Conservation (phyloP, 2,888 invertebrate genomes). For the Drosophila colorata region DNA sequence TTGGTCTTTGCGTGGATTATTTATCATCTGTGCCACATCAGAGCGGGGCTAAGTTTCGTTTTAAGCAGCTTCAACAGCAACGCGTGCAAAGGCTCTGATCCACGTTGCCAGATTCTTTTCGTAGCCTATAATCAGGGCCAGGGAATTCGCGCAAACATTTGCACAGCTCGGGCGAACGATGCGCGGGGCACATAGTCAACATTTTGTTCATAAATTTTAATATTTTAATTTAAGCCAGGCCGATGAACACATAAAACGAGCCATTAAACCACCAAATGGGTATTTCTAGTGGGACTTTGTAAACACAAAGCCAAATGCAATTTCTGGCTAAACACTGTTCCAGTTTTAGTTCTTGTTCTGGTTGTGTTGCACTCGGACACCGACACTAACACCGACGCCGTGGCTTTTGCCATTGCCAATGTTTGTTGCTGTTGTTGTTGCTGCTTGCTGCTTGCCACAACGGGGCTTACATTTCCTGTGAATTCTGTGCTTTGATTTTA, state of each 20-base stretch:
- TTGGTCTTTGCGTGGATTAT: slow-evolving; percentile 77
- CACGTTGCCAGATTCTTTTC: slow-evolving; percentile 74
- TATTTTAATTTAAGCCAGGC: slow-evolving; percentile 73
- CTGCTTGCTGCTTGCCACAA: slow-evolving; percentile 58
- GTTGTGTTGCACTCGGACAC: slow-evolving; percentile 18
- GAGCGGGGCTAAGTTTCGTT: slow-evolving; percentile 61
- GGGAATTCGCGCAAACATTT: slow-evolving; percentile 58
- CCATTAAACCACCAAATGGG: slow-evolving; percentile 58
- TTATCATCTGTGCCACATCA: slow-evolving; percentile 77
- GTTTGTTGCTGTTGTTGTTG: slow-evolving; percentile 16
- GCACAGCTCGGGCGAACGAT: too few species aligned
- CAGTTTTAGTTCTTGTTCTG: slow-evolving; percentile 45
- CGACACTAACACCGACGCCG: slow-evolving; percentile 14
- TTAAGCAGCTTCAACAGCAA: slow-evolving; percentile 63
- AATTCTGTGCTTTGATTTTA: slow-evolving; percentile 80
- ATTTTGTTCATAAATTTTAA: slow-evolving; percentile 77
- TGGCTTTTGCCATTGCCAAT: background rate
- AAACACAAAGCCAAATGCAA: slow-evolving; percentile 52
- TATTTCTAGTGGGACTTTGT: slow-evolving; percentile 45
- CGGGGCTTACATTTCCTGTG: slow-evolving; percentile 78
- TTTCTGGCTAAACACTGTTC: slow-evolving; percentile 51
- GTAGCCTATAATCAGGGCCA: slow-evolving; percentile 65
- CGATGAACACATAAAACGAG: slow-evolving; percentile 75
- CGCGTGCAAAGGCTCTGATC: slow-evolving; percentile 60
- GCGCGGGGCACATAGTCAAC: background rate